Base-by-base conservation (phyloP, 2,113 vertebrate genomes). In the Oryzias curvinotus region DNA sequence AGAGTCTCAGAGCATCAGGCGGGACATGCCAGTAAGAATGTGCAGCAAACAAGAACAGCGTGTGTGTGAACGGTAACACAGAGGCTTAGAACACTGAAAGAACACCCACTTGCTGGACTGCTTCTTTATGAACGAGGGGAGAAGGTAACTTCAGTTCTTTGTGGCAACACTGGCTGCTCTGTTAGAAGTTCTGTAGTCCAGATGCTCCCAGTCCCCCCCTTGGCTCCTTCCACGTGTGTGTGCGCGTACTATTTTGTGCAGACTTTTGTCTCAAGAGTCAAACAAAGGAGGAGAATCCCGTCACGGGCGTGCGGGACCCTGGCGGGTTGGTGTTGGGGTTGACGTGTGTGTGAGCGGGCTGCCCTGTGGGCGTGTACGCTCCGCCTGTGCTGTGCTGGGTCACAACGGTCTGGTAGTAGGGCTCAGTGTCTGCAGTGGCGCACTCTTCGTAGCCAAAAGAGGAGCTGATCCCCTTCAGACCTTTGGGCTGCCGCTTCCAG, bases 281-380 rank as follows among this genome's bases (percentile, higher is more conserved):
- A 81, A 98, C 97, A 3, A 98, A 98, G 15, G 97, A 98, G 41
- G 96, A 98, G 90, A 98, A 98, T 44, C 96, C 96, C 15, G 96
- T 97, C 80, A 98, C 94, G 8, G 96, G 95, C 69, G 96, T 94
- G 84, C 96, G 93, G 44, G 95, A 92, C 80, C 95, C 91, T 0
- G 94, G 91, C 0, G 87, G 87, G 76, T 90, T 90, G 68, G 82
- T 71, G 84, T 65, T 80, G 57, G 87, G 81, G 77, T 85, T 87
- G 78, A 77, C 72, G 46, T 87, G 89, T 0, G 86, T 81, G 70
- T 75, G 87, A 1, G 93, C 92, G 0, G 93, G 94, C 83, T 94
- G 95, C 28, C 93, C 95, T 0, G 91, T 85, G 0, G 95, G 94
- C 28, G 94, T 93, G 90, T 97, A 98, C 6, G 92, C 93, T n/a